phyloP scores from a whole-genome alignment of 2,888 invertebrate species.

The Sepiola atlantica region DNA sequence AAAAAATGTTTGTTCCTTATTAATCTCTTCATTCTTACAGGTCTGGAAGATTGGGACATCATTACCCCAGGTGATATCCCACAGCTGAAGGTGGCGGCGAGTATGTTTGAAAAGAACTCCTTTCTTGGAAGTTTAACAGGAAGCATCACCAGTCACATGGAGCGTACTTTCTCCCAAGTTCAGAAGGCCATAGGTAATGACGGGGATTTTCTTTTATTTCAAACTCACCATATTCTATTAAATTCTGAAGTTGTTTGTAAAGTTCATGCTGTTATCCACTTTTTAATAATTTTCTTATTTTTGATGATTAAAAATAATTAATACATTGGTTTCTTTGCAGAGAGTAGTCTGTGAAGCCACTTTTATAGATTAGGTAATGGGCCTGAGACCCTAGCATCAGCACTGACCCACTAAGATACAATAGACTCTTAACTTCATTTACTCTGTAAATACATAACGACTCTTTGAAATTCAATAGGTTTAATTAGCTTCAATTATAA shows the following conservation, averaged over 20 bases:
- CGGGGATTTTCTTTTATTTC: not conserved
- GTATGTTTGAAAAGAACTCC: constrained; percentile 62
- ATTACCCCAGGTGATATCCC: constrained; percentile 74
- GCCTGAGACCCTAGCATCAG: too few species aligned
- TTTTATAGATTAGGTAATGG: too few species aligned
- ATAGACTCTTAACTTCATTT: too few species aligned
- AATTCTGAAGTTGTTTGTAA: not conserved
- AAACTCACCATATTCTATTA: not conserved
- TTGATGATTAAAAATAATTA: too few species aligned
- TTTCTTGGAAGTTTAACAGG: constrained; percentile 68
- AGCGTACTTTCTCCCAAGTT: constrained; percentile 67
- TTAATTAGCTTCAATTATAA: too few species aligned
- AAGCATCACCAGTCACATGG: constrained; percentile 68
- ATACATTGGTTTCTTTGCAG: too few species aligned
- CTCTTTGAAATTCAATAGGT: too few species aligned
- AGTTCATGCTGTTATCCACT: too few species aligned
- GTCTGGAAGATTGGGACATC: constrained; percentile 81
- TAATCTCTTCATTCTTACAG: constrained; percentile 61
- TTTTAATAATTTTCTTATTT: not conserved
- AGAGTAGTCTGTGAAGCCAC: too few species aligned
- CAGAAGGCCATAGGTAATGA: constrained; percentile 71
- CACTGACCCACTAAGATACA: too few species aligned
- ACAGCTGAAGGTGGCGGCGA: constrained; percentile 59
- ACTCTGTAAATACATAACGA: too few species aligned
- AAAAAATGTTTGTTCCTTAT: too few species aligned